Evolutionary conservation across 2,113 vertebrate species (phyloP), one percentile per base, ranked within the genome.

Genomic region (Pterocles orientalis): DNA sequence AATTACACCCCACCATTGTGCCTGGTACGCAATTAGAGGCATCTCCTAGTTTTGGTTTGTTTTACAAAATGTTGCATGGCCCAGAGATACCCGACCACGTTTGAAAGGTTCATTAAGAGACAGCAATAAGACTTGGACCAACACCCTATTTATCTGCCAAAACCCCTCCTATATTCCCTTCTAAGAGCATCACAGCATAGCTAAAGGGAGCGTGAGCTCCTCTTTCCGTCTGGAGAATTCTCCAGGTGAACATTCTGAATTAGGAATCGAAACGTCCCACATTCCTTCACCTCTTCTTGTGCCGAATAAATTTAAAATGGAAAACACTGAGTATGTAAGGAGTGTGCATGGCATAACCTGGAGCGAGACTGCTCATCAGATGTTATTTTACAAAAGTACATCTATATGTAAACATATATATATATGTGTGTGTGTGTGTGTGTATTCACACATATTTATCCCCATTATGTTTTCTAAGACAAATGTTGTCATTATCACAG

Each of bases 331-430:
- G 23, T 64, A 73, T 45, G 5, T 43, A 24, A 62, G 36, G 12
- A 48, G 8, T 14, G 3, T 21, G 25, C 2, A 1, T 45, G 31
- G 50, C 18, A 29, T 41, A 72, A 36, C 25, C 10, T n/a, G 54
- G 58, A 60, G 20, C 6, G 12, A 47, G 17, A 8, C 28, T 43
- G 51, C 19, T 73, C 43, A 75, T 45, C 23, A 77, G 51, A 66
- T 26, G 29, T 0, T 3, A 25, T 78, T 88, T 77, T 47, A 24
- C 19, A 81, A 13, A 79, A 61, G 16, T 33, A 50, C 6, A 16
- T 53, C 57, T 73, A 13, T 19, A 4, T 4, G 2, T 18, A 47
- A 17, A 47, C 47, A 47, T 19, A 23, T 51, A 5, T 0, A 0
- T 9, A 12, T 25, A 5, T 4, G 2, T 19, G 7, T 34, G 26